Conservation (phyloP, 2,113 vertebrate species). For the Solenodon paradoxus region DNA sequence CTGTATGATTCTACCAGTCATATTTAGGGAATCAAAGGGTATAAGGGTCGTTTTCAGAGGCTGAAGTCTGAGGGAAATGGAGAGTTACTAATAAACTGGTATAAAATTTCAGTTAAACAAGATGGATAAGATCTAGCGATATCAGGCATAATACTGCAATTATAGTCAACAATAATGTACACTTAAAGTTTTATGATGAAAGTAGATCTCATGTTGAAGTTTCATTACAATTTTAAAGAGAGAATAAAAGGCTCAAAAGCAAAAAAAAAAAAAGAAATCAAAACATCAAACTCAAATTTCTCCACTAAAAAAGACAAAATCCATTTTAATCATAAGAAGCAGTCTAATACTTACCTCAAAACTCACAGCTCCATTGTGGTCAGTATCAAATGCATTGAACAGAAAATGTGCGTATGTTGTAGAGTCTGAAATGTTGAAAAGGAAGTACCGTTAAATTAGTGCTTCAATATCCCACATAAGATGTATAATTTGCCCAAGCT, state of each 20-base stretch:
- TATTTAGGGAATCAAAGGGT: neutral
- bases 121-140: neutral
- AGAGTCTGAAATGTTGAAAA: slow-evolving; percentile 89
- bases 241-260: neutral
- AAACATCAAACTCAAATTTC: neutral
- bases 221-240: neutral
- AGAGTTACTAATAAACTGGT: neutral
- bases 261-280: neutral
- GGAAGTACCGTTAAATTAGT: neutral
- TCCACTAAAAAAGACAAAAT: neutral
- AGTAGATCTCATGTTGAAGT: neutral
- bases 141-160: neutral
- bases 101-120: neutral
- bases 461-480: neutral
- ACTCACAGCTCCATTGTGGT: slow-evolving; percentile 98
- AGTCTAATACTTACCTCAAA: slow-evolving; percentile 91
- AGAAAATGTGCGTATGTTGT: slow-evolving; percentile 98
- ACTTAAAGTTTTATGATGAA: neutral
- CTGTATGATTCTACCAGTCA: neutral
- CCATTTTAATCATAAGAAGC: too few species aligned
- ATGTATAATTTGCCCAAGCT: too few species aligned
- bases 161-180: neutral
- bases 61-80: too few species aligned
- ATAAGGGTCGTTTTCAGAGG: too few species aligned
- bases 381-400: slow-evolving; percentile 98